These are phyloP conservation scores for Girardinichthys multiradiatus DNA, from an alignment of 2,113 vertebrate species.

Conservation along the genomic window DNA sequence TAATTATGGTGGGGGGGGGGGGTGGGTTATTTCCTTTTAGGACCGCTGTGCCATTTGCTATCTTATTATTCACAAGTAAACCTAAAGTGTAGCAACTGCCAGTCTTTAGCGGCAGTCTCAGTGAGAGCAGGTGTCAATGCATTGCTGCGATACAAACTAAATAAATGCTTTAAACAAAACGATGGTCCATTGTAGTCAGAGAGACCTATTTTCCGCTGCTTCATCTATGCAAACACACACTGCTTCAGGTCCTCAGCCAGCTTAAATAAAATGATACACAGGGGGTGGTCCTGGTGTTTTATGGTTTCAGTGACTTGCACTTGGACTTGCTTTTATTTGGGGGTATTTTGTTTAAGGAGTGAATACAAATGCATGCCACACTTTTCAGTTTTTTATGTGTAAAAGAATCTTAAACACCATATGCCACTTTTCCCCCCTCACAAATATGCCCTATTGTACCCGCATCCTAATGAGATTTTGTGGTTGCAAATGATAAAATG, in stretches of 20 bases:
- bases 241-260: too few species aligned
- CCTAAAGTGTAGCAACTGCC: constrained; percentile 12
- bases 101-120: constrained; percentile 14
- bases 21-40: constrained; percentile 26
- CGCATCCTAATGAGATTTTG: not conserved
- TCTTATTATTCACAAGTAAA: constrained; percentile 68
- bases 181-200: constrained; percentile 41
- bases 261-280: too few species aligned
- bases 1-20: constrained; percentile 67
- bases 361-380: not conserved
- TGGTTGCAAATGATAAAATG: not conserved
- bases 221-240: constrained; percentile 71
- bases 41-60: constrained; percentile 56
- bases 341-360: not conserved
- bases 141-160: constrained; percentile 72
- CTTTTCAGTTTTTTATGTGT: not conserved
- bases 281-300: too few species aligned
- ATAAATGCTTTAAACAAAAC: constrained; percentile 49
- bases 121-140: constrained; percentile 40
- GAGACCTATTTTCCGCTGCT: constrained; percentile 61
- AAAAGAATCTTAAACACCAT: too few species aligned
- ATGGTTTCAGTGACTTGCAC: too few species aligned
- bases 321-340: not conserved
- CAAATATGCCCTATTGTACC: not conserved
- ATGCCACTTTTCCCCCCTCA: too few species aligned